phyloP scores from a whole-genome alignment of 2,113 vertebrate genomes.

The Thryonomys swinderianus region DNA sequence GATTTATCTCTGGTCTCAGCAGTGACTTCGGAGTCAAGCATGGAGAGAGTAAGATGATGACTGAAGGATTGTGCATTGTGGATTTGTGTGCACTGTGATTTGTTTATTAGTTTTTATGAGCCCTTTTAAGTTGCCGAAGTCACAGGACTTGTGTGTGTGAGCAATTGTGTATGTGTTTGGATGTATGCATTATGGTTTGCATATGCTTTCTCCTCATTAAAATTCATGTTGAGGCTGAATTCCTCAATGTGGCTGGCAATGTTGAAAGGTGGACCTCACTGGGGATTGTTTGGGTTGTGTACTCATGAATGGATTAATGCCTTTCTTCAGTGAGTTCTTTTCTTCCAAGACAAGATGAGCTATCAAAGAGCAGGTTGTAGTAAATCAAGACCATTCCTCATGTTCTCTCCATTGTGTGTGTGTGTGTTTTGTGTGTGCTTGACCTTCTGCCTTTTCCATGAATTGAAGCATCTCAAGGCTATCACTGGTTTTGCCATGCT shows the following conservation, averaged over 20 bases:
- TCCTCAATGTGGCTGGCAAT: background rate
- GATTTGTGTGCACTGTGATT: background rate
- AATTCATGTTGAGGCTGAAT: background rate
- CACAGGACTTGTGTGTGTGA: conserved; percentile 45
- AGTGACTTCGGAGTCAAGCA: background rate
- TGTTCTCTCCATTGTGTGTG: background rate
- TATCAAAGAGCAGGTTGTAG: background rate
- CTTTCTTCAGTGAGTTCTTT: background rate
- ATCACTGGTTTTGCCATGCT: background rate
- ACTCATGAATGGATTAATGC: background rate
- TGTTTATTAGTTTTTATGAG: conserved; percentile 83
- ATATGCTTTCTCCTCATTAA: background rate
- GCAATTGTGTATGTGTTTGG: background rate
- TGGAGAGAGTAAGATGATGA: background rate
- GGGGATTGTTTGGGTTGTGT: background rate
- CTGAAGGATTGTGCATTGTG: background rate
- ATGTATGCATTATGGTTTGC: background rate
- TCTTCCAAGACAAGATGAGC: background rate
- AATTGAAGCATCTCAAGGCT: background rate
- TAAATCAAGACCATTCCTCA: background rate
- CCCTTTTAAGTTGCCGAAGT: conserved; percentile 74
- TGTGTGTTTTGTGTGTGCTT: background rate
- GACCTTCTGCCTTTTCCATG: background rate
- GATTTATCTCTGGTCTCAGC: conserved; percentile 1
- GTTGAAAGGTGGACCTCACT: background rate